Evolutionary conservation across 1,140 invertebrate species (phyloP).

Genomic region (Heliconius hewitsoni): DNA sequence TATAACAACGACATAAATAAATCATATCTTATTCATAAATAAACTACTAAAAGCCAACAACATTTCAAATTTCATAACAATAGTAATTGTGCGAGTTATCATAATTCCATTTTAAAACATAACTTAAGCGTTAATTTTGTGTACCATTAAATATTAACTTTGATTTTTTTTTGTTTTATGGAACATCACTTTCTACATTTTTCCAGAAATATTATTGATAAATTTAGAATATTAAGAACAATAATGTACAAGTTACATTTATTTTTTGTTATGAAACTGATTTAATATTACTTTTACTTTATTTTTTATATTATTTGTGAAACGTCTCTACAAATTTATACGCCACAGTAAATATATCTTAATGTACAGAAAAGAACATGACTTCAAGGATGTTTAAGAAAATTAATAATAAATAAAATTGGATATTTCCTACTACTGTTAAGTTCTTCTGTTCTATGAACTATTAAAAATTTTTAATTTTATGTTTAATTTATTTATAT

Average conservation of each 20-base stretch:
- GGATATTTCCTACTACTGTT: not conserved
- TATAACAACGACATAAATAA: not conserved
- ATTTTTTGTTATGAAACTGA: too few relatives aligned
- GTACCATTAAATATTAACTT: not conserved
- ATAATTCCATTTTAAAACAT: constrained; percentile 13
- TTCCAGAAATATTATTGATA: not conserved
- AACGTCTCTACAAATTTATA: too few relatives aligned
- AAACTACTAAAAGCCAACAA: constrained; percentile 52
- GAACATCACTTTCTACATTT: not conserved
- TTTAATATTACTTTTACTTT: too few relatives aligned
- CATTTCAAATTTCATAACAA: constrained; percentile 24
- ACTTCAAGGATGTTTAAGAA: too few relatives aligned
- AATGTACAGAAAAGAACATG: too few relatives aligned
- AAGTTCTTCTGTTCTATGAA: not conserved
- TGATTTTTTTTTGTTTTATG: not conserved
- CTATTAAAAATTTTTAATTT: not conserved
- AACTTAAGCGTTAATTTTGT: constrained; percentile 5
- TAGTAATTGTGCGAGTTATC: constrained; percentile 29
- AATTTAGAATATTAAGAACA: not conserved
- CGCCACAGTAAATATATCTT: too few relatives aligned
- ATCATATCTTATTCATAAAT: constrained; percentile 45
- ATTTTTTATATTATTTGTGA: too few relatives aligned
- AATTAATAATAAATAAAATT: too few relatives aligned
- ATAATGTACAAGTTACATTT: too few relatives aligned
- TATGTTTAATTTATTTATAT: not conserved